Percentiles rank a stretch among this genome's conserved stretches.
Conservation (phyloP, 2,113 vertebrate species). For the Corydoras maculifer region DNA sequence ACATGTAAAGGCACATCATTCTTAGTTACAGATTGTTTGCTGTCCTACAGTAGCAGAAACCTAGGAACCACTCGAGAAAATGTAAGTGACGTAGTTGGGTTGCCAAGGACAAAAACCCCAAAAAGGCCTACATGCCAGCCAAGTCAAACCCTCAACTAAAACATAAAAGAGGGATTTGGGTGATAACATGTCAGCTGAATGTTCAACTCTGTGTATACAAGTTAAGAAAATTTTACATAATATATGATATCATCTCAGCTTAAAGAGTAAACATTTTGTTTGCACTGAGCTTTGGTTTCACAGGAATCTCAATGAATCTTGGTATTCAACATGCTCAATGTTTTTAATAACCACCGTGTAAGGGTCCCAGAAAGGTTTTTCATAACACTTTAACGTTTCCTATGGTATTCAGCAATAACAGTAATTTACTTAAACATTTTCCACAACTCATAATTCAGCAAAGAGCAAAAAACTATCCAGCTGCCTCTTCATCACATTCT, state of each 20-base stretch:
- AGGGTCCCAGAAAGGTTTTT: too few relatives aligned
- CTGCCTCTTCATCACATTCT: slow-evolving; percentile 28
- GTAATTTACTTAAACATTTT: too few relatives aligned
- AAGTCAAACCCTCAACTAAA: background rate
- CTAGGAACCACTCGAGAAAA: background rate
- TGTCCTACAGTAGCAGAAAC: background rate
- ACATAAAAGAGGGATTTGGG: background rate
- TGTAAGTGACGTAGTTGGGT: background rate
- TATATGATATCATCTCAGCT: slow-evolving; percentile 22
- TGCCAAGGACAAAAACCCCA: background rate
- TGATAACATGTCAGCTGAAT: background rate
- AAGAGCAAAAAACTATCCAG: background rate
- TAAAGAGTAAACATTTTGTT: too few relatives aligned
- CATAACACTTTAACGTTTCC: too few relatives aligned
- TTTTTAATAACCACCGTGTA: background rate
- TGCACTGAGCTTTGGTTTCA: too few relatives aligned
- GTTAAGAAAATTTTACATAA: too few relatives aligned
- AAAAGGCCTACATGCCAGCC: background rate
- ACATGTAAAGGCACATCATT: slow-evolving; percentile 5
- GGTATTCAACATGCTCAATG: too few relatives aligned
- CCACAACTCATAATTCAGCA: too few relatives aligned
- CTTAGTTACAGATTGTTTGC: slow-evolving; percentile 4
- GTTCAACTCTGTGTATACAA: slow-evolving; percentile 1
- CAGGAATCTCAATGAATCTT: too few relatives aligned
- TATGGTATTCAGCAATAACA: too few relatives aligned